phyloP scores from a whole-genome alignment of 2,888 invertebrate species.

The Ceraclea dissimilis region DNA sequence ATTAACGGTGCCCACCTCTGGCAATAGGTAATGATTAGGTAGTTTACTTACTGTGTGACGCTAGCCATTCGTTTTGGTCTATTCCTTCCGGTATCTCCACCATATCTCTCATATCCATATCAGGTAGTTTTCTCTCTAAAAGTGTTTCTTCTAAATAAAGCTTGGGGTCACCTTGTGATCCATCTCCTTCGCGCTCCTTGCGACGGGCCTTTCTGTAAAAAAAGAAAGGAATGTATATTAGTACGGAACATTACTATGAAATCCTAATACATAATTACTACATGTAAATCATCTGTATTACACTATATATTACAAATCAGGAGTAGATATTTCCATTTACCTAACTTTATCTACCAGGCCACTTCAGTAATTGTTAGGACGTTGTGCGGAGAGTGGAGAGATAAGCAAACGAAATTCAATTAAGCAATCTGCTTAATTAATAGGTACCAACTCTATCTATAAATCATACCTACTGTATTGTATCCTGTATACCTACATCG shows the following conservation, averaged over 20 bases:
- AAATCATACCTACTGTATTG: too few relatives aligned
- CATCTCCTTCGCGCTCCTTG: conserved; percentile 85
- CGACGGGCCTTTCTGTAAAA: conserved; percentile 87
- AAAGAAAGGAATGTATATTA: conserved; percentile 13
- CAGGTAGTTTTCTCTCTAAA: conserved; percentile 87
- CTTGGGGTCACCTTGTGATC: conserved; percentile 75
- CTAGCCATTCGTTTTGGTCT: conserved; percentile 99
- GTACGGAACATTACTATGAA: too few relatives aligned
- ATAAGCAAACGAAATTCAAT: too few relatives aligned
- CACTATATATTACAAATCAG: too few relatives aligned
- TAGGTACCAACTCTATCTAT: too few relatives aligned
- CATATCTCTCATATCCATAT: conserved; percentile 88
- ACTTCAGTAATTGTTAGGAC: too few relatives aligned
- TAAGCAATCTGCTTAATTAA: too few relatives aligned
- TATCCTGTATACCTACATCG: too few relatives aligned
- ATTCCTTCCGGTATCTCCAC: conserved; percentile 92
- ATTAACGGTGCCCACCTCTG: too few relatives aligned
- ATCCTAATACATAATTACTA: conserved; percentile 6
- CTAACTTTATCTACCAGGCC: too few relatives aligned
- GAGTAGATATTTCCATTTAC: not conserved
- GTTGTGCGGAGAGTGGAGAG: too few relatives aligned
- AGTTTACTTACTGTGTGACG: conserved; percentile 82
- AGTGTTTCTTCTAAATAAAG: conserved; percentile 92
- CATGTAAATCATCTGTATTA: too few relatives aligned
- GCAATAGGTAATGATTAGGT: not conserved